Evolutionary conservation across 2,113 vertebrate species (phyloP).

Genomic region (human): DNA sequence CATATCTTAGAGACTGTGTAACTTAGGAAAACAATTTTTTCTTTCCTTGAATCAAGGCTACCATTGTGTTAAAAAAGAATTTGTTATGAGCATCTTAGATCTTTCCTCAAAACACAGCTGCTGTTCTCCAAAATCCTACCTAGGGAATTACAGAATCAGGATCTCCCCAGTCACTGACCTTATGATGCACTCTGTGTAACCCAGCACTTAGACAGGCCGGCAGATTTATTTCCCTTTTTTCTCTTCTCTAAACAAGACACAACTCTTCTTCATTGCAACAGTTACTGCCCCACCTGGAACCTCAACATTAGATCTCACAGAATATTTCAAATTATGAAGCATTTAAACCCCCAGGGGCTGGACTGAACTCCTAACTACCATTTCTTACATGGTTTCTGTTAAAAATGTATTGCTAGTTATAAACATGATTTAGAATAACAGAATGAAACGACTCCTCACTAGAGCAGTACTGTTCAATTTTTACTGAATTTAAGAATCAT

Average conservation of each 20-base stretch:
- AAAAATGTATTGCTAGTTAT: conserved; percentile 14
- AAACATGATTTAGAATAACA: conserved; percentile 41
- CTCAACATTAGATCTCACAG: background rate
- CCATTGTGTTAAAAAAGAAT: background rate
- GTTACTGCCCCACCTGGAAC: background rate
- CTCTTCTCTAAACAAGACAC: background rate
- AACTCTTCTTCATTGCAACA: background rate
- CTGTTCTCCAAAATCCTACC: background rate
- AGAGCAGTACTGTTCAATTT: background rate
- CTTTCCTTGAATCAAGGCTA: background rate
- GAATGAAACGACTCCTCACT: conserved; percentile 22
- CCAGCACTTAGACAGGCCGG: background rate
- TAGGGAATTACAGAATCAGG: background rate
- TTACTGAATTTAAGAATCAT: background rate
- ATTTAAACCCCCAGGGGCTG: background rate
- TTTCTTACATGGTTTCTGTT: conserved; percentile 6
- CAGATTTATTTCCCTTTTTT: background rate
- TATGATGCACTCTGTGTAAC: background rate
- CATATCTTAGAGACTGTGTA: background rate
- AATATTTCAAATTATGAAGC: conserved; percentile 15
- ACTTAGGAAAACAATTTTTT: conserved; percentile 21
- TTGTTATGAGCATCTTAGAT: background rate
- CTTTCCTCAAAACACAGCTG: background rate
- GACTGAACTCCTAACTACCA: background rate
- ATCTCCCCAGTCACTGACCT: background rate